Percentiles rank a stretch among this genome's conserved stretches.
These are phyloP conservation scores for Clostera curtula DNA, from an alignment of 2,888 invertebrate genomes.

Conservation along the genomic window DNA sequence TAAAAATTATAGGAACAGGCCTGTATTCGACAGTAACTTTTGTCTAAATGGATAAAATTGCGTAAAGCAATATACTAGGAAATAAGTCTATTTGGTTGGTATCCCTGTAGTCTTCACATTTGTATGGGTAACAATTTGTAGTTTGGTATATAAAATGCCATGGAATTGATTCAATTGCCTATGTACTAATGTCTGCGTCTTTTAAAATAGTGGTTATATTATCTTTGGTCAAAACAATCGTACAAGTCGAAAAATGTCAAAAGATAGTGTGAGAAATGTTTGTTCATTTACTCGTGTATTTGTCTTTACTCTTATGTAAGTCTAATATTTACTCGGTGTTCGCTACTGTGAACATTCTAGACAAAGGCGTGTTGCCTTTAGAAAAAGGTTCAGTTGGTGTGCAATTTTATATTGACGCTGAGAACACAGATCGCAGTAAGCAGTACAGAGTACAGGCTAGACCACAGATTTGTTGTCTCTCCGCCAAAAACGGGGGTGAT, in stretches of 20 bases:
- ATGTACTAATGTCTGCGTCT: no score
- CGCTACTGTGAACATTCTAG: slow-evolving; percentile 32
- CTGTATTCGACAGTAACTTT: no score
- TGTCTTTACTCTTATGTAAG: slow-evolving; percentile 18
- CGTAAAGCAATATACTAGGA: no score
- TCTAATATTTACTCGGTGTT: slow-evolving; percentile 14
- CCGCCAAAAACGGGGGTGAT: slow-evolving; percentile 27
- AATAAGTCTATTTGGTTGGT: no score
- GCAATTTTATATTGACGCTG: slow-evolving; percentile 46
- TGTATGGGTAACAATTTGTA: no score
- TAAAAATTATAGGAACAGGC: no score
- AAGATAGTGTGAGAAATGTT: slow-evolving; percentile 23
- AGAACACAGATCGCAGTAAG: slow-evolving; percentile 31
- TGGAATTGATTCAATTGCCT: no score
- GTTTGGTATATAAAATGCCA: no score
- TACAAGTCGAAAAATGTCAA: slow-evolving; percentile 14
- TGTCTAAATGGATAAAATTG: no score
- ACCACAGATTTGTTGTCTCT: slow-evolving; percentile 39
- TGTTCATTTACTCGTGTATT: slow-evolving; percentile 12
- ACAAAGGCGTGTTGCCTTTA: slow-evolving; percentile 46
- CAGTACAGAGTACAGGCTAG: slow-evolving; percentile 30
- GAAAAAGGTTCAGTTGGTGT: slow-evolving; percentile 42
- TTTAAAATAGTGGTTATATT: no score
- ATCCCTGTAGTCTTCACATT: no score
- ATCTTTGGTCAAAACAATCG: no score